These are phyloP conservation scores for Notocelia uddmanniana DNA, from an alignment of 2,888 invertebrate genomes.

Conservation along the genomic window DNA sequence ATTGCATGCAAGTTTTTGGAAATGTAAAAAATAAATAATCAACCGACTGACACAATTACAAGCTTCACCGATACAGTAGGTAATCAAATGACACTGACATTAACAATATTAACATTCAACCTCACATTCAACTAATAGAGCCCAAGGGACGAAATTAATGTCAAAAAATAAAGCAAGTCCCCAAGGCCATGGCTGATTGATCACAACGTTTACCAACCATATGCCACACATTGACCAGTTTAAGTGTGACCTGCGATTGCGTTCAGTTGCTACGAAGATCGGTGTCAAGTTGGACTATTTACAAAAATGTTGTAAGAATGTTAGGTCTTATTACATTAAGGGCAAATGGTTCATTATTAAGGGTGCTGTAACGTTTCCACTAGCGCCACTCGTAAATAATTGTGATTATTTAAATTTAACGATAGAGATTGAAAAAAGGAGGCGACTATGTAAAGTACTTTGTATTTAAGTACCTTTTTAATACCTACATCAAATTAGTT, in stretches of 20 bases:
- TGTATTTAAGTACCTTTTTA: no score
- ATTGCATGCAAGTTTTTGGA: no score
- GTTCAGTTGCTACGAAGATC: neutral
- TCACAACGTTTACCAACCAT: neutral
- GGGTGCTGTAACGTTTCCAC: no score
- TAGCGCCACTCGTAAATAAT: no score
- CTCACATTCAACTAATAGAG: constrained; percentile 1
- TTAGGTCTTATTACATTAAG: constrained; percentile 15
- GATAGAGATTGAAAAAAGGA: no score
- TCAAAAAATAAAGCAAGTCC: constrained; percentile 1
- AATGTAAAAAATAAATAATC: no score
- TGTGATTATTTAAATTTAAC: no score
- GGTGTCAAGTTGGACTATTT: neutral
- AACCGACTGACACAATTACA: constrained; percentile 5
- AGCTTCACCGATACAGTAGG: neutral
- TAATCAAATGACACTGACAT: no score
- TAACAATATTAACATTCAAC: constrained; percentile 4
- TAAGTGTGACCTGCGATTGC: neutral
- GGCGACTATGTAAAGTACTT: no score
- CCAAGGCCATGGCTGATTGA: constrained; percentile 9
- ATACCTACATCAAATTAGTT: no score
- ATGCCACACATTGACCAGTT: neutral
- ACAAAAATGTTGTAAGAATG: neutral
- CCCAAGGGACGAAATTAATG: constrained; percentile 8
- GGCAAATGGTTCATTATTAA: no score